Conservation (phyloP, 2,888 invertebrate genomes). For the Alloplasta piceator region DNA sequence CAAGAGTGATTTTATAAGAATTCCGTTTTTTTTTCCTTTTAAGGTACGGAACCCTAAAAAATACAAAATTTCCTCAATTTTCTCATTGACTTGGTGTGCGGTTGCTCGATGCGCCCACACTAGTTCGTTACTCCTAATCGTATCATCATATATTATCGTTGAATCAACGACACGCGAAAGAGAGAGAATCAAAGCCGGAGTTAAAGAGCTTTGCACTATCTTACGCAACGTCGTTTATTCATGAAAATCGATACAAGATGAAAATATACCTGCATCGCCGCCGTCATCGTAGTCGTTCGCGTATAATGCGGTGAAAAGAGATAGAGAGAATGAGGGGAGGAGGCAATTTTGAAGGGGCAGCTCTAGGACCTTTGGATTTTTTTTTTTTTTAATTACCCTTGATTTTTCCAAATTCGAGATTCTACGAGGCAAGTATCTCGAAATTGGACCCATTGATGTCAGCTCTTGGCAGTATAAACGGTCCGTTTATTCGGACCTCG, state of each 20-base stretch:
- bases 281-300: constrained; percentile 30
- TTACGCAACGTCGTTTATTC: constrained; percentile 61
- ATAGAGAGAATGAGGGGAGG: too few relatives aligned
- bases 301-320: too few relatives aligned
- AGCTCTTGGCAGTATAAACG: not conserved
- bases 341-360: too few relatives aligned
- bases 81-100: too few relatives aligned
- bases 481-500: constrained; percentile 61
- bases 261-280: constrained; percentile 61
- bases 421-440: constrained; percentile 7
- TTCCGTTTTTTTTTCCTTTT: too few relatives aligned
- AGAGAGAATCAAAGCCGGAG: constrained; percentile 26
- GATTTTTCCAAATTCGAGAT: not conserved
- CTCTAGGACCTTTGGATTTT: too few relatives aligned
- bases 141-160: not conserved
- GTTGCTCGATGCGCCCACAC: not conserved
- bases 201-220: constrained; percentile 57
- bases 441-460: not conserved
- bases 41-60: too few relatives aligned
- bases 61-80: too few relatives aligned
- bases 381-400: not conserved
- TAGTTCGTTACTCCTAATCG: not conserved
- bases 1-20: too few relatives aligned
- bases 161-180: not conserved
- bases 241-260: constrained; percentile 64